phyloP scores from a whole-genome alignment of 2,797 vertebrate genomes.

The Crax fasciolata region DNA sequence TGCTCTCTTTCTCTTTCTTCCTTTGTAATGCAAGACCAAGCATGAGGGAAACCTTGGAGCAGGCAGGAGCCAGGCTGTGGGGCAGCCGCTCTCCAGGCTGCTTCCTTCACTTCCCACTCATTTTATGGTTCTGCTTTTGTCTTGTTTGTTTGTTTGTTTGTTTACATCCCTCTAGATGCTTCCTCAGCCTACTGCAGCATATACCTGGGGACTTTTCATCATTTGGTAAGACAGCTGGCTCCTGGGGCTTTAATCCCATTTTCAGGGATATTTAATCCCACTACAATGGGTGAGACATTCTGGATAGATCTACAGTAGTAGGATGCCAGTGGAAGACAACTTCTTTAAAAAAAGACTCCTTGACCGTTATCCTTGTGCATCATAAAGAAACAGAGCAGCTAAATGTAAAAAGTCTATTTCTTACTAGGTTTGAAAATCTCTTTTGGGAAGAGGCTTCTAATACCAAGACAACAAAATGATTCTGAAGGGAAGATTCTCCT shows the following conservation, averaged over 20 bases:
- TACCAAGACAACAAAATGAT: background rate
- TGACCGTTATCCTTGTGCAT: background rate
- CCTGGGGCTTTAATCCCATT: background rate
- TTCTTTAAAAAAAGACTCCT: background rate
- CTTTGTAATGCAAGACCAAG: accelerated
- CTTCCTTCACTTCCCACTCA: background rate
- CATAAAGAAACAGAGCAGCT: background rate
- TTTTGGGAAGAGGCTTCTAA: background rate
- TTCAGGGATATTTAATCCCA: background rate
- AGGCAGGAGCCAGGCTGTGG: background rate
- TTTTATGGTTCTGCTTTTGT: background rate
- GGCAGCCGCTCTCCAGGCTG: accelerated
- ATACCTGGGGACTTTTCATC: background rate
- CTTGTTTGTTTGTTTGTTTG: background rate
- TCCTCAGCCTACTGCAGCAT: background rate
- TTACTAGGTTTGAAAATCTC: background rate
- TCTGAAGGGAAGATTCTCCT: background rate
- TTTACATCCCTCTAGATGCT: background rate
- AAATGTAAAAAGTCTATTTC: background rate
- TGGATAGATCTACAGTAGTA: background rate
- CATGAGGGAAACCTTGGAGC: background rate
- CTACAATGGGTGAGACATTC: background rate
- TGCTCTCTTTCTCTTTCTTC: background rate
- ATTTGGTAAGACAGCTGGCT: background rate
- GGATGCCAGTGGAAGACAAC: background rate